Conservation (phyloP, 2,888 invertebrate genomes). For the Linyphia triangularis region DNA sequence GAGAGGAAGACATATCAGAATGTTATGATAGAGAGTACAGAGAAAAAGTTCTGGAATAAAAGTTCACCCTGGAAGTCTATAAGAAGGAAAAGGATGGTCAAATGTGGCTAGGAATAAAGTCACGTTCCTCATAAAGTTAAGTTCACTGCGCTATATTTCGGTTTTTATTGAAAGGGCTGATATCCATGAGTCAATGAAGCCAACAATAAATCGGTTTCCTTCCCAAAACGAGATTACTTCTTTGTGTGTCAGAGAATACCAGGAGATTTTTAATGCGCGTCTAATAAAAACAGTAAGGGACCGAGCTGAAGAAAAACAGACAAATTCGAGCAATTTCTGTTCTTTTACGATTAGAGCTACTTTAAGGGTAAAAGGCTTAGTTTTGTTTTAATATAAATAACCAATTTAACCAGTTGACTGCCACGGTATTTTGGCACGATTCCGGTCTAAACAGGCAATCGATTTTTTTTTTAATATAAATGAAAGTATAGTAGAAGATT, state of each 20-base stretch:
- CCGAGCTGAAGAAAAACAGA: neutral
- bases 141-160: constrained; percentile 27
- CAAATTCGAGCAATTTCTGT: neutral
- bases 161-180: constrained; percentile 19
- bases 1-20: neutral
- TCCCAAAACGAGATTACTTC: neutral
- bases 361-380: too few relatives aligned
- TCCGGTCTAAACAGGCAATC: too few relatives aligned
- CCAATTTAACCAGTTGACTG: too few relatives aligned
- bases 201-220: neutral
- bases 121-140: constrained; percentile 42
- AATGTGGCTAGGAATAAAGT: constrained; percentile 49
- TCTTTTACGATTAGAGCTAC: neutral
- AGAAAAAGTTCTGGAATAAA: neutral
- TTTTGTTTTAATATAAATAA: too few relatives aligned
- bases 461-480: too few relatives aligned
- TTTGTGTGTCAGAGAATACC: neutral
- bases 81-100: constrained; percentile 6
- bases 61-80: constrained; percentile 14
- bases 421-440: too few relatives aligned
- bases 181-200: neutral
- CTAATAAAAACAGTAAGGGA: neutral
- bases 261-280: neutral
- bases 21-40: constrained; percentile 11
- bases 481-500: too few relatives aligned